Evolutionary conservation across 2,888 invertebrate genomes (phyloP).

Genomic region (Arenicola marina): DNA sequence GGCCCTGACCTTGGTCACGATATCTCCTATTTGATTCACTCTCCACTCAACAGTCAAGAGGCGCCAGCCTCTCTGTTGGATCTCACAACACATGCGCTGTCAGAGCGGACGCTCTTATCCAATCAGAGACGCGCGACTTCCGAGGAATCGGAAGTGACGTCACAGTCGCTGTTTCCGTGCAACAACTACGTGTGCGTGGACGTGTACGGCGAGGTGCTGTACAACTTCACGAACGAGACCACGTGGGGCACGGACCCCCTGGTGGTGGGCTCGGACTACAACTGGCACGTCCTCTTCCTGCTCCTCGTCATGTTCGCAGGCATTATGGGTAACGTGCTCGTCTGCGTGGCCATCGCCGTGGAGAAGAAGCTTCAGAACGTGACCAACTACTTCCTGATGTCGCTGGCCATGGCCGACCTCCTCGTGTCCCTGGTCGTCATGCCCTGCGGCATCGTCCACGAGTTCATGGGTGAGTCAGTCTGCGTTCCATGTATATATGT

Average conservation of each 20-base stretch:
- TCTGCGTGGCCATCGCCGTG: constrained; percentile 88
- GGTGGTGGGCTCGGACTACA: neutral
- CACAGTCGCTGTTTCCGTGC: too few relatives aligned
- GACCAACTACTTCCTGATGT: constrained; percentile 93
- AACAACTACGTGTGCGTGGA: too few relatives aligned
- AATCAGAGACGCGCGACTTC: too few relatives aligned
- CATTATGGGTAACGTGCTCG: constrained; percentile 86
- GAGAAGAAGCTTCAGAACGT: constrained; percentile 91
- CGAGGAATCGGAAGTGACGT: too few relatives aligned
- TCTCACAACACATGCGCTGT: too few relatives aligned
- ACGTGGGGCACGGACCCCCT: neutral
- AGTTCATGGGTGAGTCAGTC: constrained; percentile 81
- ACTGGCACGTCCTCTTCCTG: constrained; percentile 67
- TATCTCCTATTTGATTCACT: too few relatives aligned
- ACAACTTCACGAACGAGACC: neutral
- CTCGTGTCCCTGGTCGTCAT: constrained; percentile 92
- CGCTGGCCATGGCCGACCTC: constrained; percentile 90
- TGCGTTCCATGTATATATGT: too few relatives aligned
- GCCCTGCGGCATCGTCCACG: constrained; percentile 92
- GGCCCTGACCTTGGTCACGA: too few relatives aligned
- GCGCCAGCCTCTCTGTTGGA: too few relatives aligned
- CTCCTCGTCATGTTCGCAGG: constrained; percentile 86
- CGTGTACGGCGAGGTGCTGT: too few relatives aligned
- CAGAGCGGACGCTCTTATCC: too few relatives aligned
- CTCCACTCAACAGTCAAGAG: too few relatives aligned